These are phyloP conservation scores for Acanthurus leucopareius DNA, from an alignment of 2,797 vertebrate species.

Conservation along the genomic window DNA sequence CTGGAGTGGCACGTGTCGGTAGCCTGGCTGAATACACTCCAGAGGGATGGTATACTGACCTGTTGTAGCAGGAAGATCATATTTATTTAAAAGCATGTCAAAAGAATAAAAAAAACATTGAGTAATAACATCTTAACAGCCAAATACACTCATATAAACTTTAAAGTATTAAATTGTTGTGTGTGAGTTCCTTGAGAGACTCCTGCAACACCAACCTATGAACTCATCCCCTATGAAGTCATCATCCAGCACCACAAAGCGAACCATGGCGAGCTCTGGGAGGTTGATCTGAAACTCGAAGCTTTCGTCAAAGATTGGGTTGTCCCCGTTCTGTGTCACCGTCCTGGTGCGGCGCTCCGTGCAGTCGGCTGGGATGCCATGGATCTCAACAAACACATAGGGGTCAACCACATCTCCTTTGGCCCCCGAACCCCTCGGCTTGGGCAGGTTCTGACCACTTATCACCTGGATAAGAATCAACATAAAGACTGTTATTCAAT, in stretches of 20 bases:
- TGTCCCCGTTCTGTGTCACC: slow-evolving; percentile 92
- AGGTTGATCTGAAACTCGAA: slow-evolving; percentile 98
- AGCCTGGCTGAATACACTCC: slow-evolving; percentile 95
- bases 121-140: neutral
- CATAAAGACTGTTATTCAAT: neutral
- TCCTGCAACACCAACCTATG: slow-evolving; percentile 84
- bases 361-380: slow-evolving; percentile 96
- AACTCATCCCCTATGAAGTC: slow-evolving; percentile 98
- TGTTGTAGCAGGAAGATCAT: slow-evolving; percentile 46
- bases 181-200: neutral
- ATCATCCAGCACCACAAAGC: slow-evolving; percentile 95
- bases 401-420: slow-evolving; percentile 96
- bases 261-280: slow-evolving; percentile 95
- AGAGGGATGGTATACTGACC: slow-evolving; percentile 95
- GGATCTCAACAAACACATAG: slow-evolving; percentile 95
- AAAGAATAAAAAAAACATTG: neutral
- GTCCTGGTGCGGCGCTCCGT: slow-evolving; percentile 94
- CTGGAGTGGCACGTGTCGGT: slow-evolving; percentile 92
- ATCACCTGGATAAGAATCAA: slow-evolving; percentile 83
- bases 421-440: slow-evolving; percentile 92
- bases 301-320: slow-evolving; percentile 96
- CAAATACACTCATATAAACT: neutral
- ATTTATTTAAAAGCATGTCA: neutral
- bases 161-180: too few species aligned
- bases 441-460: slow-evolving; percentile 95